These are phyloP conservation scores for Hemiprocne comata DNA, from an alignment of 2,113 vertebrate species.

Conservation along the genomic window DNA sequence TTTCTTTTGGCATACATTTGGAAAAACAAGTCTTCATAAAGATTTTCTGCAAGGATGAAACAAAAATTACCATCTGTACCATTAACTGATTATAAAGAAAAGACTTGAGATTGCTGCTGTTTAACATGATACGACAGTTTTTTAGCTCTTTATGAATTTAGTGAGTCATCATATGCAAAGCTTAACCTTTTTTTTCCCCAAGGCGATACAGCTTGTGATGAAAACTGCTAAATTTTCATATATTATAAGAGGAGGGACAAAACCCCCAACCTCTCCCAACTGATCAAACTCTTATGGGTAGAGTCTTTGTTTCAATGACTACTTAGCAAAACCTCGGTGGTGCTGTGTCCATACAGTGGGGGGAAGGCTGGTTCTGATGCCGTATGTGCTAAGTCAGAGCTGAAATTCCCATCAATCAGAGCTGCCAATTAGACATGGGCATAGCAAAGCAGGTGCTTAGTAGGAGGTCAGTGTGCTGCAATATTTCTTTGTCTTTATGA, in stretches of 20 bases:
- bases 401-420: not conserved
- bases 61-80: not conserved
- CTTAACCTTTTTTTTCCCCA: not conserved
- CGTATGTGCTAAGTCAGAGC: not conserved
- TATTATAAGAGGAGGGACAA: not conserved
- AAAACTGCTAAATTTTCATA: not conserved
- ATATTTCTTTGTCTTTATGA: not conserved
- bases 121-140: not conserved
- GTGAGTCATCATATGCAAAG: not conserved
- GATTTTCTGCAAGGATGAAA: not conserved
- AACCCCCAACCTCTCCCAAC: rapidly evolving
- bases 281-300: not conserved
- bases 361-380: not conserved
- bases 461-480: not conserved
- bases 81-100: not conserved
- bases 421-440: not conserved
- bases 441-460: too few relatives aligned
- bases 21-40: not conserved
- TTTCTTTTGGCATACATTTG: not conserved
- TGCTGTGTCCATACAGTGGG: not conserved
- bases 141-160: slow-evolving; percentile 8
- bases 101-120: not conserved
- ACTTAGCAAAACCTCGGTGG: not conserved
- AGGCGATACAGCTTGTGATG: not conserved
- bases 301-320: not conserved